Evolutionary conservation across 2,113 vertebrate species (phyloP).

Genomic region (Pundamilia nyererei): DNA sequence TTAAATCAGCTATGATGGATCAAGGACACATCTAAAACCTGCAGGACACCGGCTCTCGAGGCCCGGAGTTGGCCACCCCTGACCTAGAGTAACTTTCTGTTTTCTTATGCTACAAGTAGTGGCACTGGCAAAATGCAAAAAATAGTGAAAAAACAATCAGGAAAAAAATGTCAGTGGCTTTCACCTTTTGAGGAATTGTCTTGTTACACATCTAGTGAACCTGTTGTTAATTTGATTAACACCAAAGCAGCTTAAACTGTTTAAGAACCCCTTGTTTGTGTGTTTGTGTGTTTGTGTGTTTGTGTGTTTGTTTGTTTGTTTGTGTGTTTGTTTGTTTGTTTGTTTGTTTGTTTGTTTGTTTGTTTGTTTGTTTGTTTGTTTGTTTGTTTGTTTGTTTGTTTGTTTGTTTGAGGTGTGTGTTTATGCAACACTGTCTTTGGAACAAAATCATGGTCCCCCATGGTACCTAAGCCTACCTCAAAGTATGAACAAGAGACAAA

Average conservation of each 20-base stretch:
- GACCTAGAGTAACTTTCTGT: not conserved
- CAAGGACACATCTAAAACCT: not conserved
- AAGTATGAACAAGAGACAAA: not conserved
- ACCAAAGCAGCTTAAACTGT: not conserved
- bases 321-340: not conserved
- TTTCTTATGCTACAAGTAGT: not conserved
- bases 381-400: too few species aligned
- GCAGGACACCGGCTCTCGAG: not conserved
- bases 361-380: too few species aligned
- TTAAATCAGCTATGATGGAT: not conserved
- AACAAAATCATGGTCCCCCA: not conserved
- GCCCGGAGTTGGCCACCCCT: not conserved
- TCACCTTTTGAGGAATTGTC: not conserved
- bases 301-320: too few species aligned
- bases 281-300: not conserved
- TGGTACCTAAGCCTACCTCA: not conserved
- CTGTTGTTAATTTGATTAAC: not conserved
- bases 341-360: too few species aligned
- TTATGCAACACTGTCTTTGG: not conserved
- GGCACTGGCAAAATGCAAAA: not conserved
- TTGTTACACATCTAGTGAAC: not conserved
- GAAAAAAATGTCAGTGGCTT: not conserved
- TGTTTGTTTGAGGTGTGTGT: not conserved
- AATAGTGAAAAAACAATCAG: not conserved
- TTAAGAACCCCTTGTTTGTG: not conserved